Evolutionary conservation across 2,888 invertebrate species (phyloP), one percentile per base, ranked within the genome.

Genomic region (Prosopocoilus inquinatus): DNA sequence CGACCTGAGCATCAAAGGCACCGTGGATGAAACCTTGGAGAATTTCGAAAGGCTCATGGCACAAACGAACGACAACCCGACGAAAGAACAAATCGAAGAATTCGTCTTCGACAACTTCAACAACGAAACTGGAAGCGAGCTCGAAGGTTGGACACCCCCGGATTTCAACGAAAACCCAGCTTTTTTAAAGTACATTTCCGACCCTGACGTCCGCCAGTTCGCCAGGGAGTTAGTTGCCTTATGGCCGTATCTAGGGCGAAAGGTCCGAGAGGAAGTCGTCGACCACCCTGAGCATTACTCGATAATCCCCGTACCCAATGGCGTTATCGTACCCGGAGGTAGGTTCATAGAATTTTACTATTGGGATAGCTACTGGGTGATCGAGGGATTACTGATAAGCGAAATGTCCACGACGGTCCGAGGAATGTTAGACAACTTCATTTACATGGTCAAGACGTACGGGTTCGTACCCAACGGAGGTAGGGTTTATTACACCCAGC

Each of bases 301-400:
- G 3, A 62, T 77, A 3, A 66, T 75, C 51, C 69, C 63, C 57
- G 72, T 71, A 79, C 84, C 52, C 78, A 85, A 47, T 77, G 79
- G 55, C 83, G 87, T 88, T 59, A 82, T 88, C 32, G 84, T 83
- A 64, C 90, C 83, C 11, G 85, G 90, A 63, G 83, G 93, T 59
- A 68, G 93, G 72, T 83, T 93, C 78, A 77, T 79, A 67, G 89
- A 89, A 69, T 80, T 87, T 52, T 93, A 92, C 72, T 93, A 93
- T 71, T 93, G 94, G 93, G 94, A 94, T 69, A 86, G 91, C 0
- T 94, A 88, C 73, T 94, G 93, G 92, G 89, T 91, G 47, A 80
- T 93, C 35, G 86, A 89, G 70, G 93, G 93, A 0, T 78, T 94
- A 3, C 77, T 94, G 0, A 78, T 88, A 5, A 88, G 88, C 57